These are phyloP conservation scores for Andrena marginata DNA, from an alignment of 2,888 invertebrate species.

Conservation along the genomic window DNA sequence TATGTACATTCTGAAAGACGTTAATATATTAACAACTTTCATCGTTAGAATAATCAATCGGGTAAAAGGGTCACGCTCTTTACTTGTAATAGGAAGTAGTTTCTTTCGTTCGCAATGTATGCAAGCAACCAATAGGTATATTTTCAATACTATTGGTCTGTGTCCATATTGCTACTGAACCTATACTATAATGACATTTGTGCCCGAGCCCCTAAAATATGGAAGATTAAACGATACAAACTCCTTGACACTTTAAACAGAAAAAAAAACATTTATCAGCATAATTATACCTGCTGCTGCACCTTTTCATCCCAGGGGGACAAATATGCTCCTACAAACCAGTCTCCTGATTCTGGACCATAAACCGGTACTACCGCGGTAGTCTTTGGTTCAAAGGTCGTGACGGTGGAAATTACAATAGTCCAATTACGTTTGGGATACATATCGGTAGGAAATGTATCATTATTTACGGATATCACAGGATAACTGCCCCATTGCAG, in stretches of 20 bases:
- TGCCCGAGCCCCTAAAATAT: conserved; percentile 84
- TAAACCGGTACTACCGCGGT: conserved; percentile 84
- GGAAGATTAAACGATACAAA: conserved; percentile 21
- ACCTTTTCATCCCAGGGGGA: conserved; percentile 85
- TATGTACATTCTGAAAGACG: conserved; percentile 84
- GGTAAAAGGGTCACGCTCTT: conserved; percentile 24
- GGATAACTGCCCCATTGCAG: conserved; percentile 87
- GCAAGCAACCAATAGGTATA: conserved; percentile 82
- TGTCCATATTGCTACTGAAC: conserved; percentile 86
- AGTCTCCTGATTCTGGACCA: conserved; percentile 85
- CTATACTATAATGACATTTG: conserved; percentile 85
- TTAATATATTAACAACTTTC: conserved; percentile 17
- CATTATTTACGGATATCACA: conserved; percentile 86
- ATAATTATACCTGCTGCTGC: conserved; percentile 83
- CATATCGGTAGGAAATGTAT: conserved; percentile 85
- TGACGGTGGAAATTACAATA: conserved; percentile 79
- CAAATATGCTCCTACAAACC: conserved; percentile 86
- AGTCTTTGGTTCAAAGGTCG: conserved; percentile 84
- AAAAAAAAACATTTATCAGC: neutral
- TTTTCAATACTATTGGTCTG: conserved; percentile 83
- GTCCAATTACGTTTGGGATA: conserved; percentile 78
- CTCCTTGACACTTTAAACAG: conserved; percentile 19
- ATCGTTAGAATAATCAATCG: neutral
- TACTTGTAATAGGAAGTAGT: conserved; percentile 86
- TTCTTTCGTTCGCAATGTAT: conserved; percentile 81